Percentiles rank a stretch among this genome's conserved stretches.
phyloP scores from a whole-genome alignment of 2,888 invertebrate species.

The Teleiodes luculella region DNA sequence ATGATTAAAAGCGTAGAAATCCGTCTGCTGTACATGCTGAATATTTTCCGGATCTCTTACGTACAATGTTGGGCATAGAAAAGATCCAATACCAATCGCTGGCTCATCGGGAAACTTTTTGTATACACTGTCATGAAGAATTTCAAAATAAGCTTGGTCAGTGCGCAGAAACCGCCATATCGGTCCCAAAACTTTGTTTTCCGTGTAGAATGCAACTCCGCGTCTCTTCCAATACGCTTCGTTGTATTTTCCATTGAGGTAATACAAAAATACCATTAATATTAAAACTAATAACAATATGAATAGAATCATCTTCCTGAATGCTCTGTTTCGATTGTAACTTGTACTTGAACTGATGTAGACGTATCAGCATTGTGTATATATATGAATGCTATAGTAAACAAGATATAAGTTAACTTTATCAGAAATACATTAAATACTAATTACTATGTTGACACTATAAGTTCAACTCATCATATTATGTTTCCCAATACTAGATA shows the following conservation, averaged over 20 bases:
- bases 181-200: constrained; percentile 39
- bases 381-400: too few relatives aligned
- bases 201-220: constrained; percentile 40
- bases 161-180: constrained; percentile 39
- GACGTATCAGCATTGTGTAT: too few relatives aligned
- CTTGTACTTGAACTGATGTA: too few relatives aligned
- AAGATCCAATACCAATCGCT: constrained; percentile 41
- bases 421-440: too few relatives aligned
- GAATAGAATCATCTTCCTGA: too few relatives aligned
- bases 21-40: constrained; percentile 30
- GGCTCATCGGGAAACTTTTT: constrained; percentile 41
- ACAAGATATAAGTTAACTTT: too few relatives aligned
- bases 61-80: constrained; percentile 28
- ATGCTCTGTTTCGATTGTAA: too few relatives aligned
- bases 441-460: too few relatives aligned
- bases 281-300: too few relatives aligned
- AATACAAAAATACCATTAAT: constrained; percentile 26
- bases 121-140: constrained; percentile 42
- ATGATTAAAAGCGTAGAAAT: constrained; percentile 34
- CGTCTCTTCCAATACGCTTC: constrained; percentile 51
- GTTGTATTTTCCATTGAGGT: constrained; percentile 41
- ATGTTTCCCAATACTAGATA: too few relatives aligned
- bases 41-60: constrained; percentile 34
- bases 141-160: constrained; percentile 40
- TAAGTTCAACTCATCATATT: too few relatives aligned